phyloP scores from a whole-genome alignment of 2,888 invertebrate genomes.

The Congeria kusceri region DNA sequence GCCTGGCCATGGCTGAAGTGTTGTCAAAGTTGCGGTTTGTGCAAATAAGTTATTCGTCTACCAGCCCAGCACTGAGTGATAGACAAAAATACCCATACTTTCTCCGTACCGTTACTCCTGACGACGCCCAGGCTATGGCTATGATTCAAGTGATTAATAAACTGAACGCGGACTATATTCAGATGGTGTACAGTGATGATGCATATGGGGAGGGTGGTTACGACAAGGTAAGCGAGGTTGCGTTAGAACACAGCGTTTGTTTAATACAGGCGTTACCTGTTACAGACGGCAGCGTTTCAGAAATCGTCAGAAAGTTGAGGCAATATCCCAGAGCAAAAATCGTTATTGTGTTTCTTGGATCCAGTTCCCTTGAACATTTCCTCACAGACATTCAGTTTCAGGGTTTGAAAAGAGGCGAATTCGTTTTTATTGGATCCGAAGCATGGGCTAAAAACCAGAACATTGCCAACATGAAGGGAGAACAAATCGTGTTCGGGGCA shows the following conservation, averaged over 20 bases:
- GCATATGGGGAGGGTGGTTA: slow-evolving; percentile 62
- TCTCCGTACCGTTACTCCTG: slow-evolving; percentile 34
- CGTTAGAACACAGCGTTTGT: slow-evolving; percentile 46
- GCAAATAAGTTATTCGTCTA: slow-evolving; percentile 47
- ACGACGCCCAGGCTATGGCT: slow-evolving; percentile 34
- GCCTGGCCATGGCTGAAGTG: slow-evolving; percentile 45
- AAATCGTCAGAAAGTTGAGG: slow-evolving; percentile 35
- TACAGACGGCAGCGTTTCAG: slow-evolving; percentile 26
- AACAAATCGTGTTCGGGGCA: slow-evolving; percentile 43
- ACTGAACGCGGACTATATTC: slow-evolving; percentile 54
- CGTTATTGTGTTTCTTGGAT: slow-evolving; percentile 57
- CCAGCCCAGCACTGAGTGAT: slow-evolving; percentile 41
- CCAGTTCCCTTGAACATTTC: slow-evolving; percentile 35
- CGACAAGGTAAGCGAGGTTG: slow-evolving; percentile 27
- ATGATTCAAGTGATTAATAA: slow-evolving; percentile 56
- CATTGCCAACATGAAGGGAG: slow-evolving; percentile 15
- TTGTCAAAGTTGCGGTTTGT: slow-evolving; percentile 29
- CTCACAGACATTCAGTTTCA: slow-evolving; percentile 18
- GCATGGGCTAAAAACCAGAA: slow-evolving; percentile 51
- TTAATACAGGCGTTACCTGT: slow-evolving; percentile 50
- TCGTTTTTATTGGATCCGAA: slow-evolving; percentile 66
- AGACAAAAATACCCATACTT: slow-evolving; percentile 43
- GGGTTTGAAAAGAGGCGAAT: slow-evolving; percentile 46
- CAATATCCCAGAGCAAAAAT: slow-evolving; percentile 49
- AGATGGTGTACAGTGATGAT: slow-evolving; percentile 64